phyloP scores from a whole-genome alignment of 2,888 invertebrate genomes.

The Micoletzkya japonica region DNA sequence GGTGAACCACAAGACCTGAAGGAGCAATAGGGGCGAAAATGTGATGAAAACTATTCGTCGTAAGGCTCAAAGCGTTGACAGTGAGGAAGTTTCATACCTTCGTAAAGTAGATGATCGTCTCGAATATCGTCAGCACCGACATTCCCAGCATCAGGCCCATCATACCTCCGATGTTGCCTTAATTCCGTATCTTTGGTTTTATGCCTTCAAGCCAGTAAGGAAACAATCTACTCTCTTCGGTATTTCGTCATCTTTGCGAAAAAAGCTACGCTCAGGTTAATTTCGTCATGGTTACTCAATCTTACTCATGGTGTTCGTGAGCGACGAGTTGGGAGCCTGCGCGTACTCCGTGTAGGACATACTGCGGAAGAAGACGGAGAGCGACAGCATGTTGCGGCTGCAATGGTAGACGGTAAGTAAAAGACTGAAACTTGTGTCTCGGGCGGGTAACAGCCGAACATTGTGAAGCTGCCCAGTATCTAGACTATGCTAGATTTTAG shows the following conservation, averaged over 20 bases:
- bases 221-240: no score
- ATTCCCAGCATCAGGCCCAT: conserved; percentile 61
- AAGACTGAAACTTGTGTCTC: no score
- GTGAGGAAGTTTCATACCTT: conserved; percentile 36
- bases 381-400: conserved; percentile 48
- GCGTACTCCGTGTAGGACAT: conserved; percentile 56
- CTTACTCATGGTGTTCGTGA: conserved; percentile 43
- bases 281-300: not conserved
- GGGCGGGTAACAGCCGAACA: no score
- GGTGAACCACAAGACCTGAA: no score
- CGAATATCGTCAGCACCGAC: conserved; percentile 52
- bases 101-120: conserved; percentile 49
- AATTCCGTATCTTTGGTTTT: no score
- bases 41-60: no score
- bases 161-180: conserved; percentile 58
- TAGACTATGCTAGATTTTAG: no score
- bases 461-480: no score
- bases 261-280: no score
- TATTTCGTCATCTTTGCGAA: no score
- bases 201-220: no score
- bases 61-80: not conserved
- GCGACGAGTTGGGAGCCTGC: conserved; percentile 46
- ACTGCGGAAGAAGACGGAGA: conserved; percentile 56
- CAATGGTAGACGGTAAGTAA: not conserved
- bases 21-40: no score